Evolutionary conservation across 2,113 vertebrate species (phyloP).

Genomic region (Labeo rohita): DNA sequence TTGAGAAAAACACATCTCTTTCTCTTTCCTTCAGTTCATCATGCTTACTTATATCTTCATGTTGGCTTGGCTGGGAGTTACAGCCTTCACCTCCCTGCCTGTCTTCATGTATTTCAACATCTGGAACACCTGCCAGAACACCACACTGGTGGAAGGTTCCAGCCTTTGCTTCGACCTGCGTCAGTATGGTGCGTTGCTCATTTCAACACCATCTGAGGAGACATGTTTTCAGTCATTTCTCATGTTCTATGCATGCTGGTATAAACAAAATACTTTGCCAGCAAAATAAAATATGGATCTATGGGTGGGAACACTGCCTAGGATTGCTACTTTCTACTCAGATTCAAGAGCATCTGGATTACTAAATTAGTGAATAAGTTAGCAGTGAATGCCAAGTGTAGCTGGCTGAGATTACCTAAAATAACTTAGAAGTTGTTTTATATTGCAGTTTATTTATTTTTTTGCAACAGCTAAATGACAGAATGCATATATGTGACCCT

Average conservation of each 20-base stretch:
- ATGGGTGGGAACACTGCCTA: neutral
- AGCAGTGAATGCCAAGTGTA: neutral
- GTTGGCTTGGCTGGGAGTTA: conserved; percentile 97
- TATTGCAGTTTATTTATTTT: neutral
- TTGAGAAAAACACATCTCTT: neutral
- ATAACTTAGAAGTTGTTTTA: neutral
- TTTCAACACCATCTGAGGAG: neutral
- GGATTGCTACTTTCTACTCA: neutral
- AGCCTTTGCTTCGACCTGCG: conserved; percentile 94
- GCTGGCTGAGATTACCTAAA: neutral
- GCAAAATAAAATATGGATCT: neutral
- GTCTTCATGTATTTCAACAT: conserved; percentile 99
- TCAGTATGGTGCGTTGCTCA: conserved; percentile 84
- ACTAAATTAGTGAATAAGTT: neutral
- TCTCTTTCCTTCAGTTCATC: conserved; percentile 83
- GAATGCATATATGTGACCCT: neutral
- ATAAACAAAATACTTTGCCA: neutral
- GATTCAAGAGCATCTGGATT: neutral
- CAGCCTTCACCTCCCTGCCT: conserved; percentile 94
- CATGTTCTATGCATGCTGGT: neutral
- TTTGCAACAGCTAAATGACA: neutral
- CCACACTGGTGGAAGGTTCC: conserved; percentile 83
- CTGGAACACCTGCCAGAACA: conserved; percentile 96
- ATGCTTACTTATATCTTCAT: conserved; percentile 99
- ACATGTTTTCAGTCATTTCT: neutral